Conservation (phyloP, 1,140 invertebrate genomes). For the Cydia splendana region DNA sequence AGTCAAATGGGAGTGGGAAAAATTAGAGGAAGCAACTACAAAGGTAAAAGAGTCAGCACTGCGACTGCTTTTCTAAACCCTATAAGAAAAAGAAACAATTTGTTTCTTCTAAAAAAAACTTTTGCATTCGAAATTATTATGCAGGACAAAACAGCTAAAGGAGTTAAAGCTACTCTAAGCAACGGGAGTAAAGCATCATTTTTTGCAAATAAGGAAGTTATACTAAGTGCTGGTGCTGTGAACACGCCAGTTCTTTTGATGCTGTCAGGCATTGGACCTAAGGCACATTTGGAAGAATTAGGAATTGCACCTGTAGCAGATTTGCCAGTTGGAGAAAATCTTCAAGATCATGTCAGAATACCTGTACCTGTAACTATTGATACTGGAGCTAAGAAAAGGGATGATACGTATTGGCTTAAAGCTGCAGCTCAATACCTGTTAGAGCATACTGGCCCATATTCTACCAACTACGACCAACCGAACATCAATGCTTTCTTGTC, state of each 20-base stretch:
- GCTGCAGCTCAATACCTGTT: slow-evolving; percentile 60
- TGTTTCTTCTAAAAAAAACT: slow-evolving; percentile 81
- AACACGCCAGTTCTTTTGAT: slow-evolving; percentile 83
- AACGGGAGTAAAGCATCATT: slow-evolving; percentile 76
- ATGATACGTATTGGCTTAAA: slow-evolving; percentile 59
- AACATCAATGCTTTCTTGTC: slow-evolving; percentile 80
- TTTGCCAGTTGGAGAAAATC: slow-evolving; percentile 86
- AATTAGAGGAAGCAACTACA: slow-evolving; percentile 68
- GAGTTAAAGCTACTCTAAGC: slow-evolving; percentile 56
- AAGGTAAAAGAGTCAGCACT: slow-evolving; percentile 83
- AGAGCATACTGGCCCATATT: slow-evolving; percentile 61
- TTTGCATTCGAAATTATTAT: slow-evolving; percentile 57
- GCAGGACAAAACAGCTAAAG: slow-evolving; percentile 44
- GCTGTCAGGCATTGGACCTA: slow-evolving; percentile 69
- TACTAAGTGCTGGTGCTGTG: slow-evolving; percentile 85
- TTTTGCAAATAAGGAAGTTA: slow-evolving; percentile 84
- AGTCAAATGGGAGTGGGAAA: slow-evolving; percentile 76
- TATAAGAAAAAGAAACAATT: slow-evolving; percentile 82
- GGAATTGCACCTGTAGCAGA: slow-evolving; percentile 82
- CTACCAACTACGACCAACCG: slow-evolving; percentile 71
- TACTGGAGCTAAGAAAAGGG: slow-evolving; percentile 69
- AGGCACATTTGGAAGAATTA: slow-evolving; percentile 80
- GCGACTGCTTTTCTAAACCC: slow-evolving; percentile 82
- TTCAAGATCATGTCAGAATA: slow-evolving; percentile 88
- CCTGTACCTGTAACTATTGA: slow-evolving; percentile 82